Conservation (phyloP, 2,113 vertebrate species). For the Cranoglanis bouderius region DNA sequence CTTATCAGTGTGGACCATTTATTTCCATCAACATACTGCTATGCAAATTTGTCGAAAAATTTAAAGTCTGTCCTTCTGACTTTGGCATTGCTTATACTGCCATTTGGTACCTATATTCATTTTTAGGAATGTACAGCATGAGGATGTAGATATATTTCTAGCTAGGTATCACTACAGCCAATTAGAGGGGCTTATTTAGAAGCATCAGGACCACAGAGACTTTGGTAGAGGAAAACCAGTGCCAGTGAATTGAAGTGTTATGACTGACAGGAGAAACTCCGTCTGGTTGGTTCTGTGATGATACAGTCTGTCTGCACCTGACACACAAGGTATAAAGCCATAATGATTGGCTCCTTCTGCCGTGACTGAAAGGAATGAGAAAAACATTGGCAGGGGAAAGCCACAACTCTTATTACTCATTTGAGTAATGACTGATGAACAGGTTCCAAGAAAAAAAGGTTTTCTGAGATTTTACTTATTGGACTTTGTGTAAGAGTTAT, state of each 20-base stretch:
- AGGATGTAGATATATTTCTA: not conserved
- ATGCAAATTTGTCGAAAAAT: not conserved
- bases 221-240: not conserved
- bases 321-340: not conserved
- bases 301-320: not conserved
- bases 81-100: not conserved
- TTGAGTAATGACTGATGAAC: not conserved
- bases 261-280: conserved; percentile 6
- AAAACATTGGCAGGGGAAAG: not conserved
- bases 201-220: not conserved
- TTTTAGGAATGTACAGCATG: not conserved
- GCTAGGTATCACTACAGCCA: not conserved
- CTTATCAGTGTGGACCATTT: not conserved
- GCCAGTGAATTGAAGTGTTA: not conserved
- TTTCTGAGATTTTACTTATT: not conserved
- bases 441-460: not conserved
- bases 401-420: not conserved
- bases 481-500: not conserved
- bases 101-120: not conserved
- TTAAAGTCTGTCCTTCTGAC: not conserved
- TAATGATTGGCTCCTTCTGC: not conserved
- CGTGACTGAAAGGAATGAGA: not conserved
- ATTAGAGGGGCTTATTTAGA: not conserved
- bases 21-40: not conserved
- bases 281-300: not conserved